Percentiles rank a stretch among this genome's conserved stretches.
These are phyloP conservation scores for Thaleichthys pacificus DNA, from an alignment of 2,797 vertebrate genomes.

Conservation along the genomic window DNA sequence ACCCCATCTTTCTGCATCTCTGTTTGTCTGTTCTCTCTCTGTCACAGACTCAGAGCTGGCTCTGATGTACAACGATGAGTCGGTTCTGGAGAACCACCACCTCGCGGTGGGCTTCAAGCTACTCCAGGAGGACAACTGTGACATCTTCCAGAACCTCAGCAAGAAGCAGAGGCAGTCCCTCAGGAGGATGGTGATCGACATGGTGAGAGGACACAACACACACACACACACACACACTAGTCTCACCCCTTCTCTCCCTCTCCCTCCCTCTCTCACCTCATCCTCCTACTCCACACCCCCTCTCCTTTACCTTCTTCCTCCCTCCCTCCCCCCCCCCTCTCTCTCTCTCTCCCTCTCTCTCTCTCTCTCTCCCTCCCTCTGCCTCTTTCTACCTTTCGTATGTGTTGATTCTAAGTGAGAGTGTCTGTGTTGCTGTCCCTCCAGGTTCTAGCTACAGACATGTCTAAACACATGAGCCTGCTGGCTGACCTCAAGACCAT, in stretches of 20 bases:
- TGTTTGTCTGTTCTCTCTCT: background rate
- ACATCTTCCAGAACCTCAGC: constrained; percentile 97
- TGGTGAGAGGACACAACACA: constrained; percentile 72
- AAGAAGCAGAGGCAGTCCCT: constrained; percentile 94
- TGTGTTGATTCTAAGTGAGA: background rate
- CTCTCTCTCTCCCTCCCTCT: background rate
- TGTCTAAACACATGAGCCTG: constrained; percentile 99
- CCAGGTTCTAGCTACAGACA: constrained; percentile 96
- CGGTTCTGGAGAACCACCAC: constrained; percentile 97
- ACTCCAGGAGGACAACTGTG: constrained; percentile 95
- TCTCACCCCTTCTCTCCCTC: background rate
- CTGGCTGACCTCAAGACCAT: constrained; percentile 96
- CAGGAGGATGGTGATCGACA: constrained; percentile 97
- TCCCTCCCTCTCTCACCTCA: background rate
- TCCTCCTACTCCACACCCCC: background rate
- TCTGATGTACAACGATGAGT: constrained; percentile 98
- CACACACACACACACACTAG: background rate
- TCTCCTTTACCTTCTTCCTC: background rate
- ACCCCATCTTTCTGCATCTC: background rate
- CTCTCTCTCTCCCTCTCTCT: background rate
- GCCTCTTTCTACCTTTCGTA: background rate
- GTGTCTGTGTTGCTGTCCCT: background rate
- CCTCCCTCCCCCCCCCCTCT: too few relatives aligned
- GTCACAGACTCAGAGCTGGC: constrained; percentile 92
- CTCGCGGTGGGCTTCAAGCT: constrained; percentile 97